Conservation (phyloP, 2,797 vertebrate species). For the Rhincodon typus region DNA sequence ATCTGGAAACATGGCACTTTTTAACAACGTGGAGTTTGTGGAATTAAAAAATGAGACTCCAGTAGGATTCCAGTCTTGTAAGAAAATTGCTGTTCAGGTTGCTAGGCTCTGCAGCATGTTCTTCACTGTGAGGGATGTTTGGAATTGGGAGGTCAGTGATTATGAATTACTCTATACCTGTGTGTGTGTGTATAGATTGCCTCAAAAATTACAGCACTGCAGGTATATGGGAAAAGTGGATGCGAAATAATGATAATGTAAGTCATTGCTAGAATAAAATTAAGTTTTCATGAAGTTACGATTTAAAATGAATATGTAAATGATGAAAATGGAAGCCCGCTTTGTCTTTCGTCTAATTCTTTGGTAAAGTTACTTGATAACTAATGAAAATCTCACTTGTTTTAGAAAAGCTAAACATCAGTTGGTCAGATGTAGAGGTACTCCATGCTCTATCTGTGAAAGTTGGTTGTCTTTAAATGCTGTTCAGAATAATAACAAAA, state of each 20-base stretch:
- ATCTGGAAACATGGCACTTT: background rate
- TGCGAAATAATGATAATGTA: background rate
- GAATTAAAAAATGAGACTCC: background rate
- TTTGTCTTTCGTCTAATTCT: background rate
- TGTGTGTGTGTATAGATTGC: background rate
- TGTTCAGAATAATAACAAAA: background rate
- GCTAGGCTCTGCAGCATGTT: background rate
- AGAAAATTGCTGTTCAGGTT: background rate
- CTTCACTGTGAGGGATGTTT: background rate
- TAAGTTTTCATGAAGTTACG: background rate
- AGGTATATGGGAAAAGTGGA: background rate
- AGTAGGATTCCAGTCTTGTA: background rate
- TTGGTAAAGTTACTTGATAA: background rate
- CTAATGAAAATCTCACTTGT: background rate
- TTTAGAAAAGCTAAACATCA: background rate
- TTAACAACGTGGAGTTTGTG: too few species aligned
- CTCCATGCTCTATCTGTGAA: background rate
- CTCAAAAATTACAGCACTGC: background rate
- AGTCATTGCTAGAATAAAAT: background rate
- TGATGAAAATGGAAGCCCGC: background rate
- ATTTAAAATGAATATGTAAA: background rate
- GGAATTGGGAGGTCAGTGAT: background rate
- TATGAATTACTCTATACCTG: background rate
- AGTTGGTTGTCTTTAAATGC: background rate
- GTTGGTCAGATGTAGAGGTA: too few species aligned